Evolutionary conservation across 2,888 invertebrate genomes (phyloP).

Genomic region (Lysandra bellargus): DNA sequence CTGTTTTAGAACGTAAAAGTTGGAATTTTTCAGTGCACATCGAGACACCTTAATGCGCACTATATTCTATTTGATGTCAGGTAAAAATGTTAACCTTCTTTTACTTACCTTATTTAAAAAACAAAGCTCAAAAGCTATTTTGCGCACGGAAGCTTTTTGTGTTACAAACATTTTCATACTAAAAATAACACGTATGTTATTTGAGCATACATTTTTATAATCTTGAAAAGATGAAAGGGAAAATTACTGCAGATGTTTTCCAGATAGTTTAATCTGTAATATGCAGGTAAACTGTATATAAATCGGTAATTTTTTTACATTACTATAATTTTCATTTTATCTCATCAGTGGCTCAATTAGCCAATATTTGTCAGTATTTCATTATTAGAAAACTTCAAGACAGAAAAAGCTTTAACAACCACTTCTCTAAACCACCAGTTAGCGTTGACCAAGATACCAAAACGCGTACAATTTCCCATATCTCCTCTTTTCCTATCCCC

Average conservation of each 20-base stretch:
- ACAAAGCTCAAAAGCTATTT: neutral
- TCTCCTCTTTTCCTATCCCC: too few species aligned
- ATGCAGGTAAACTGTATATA: neutral
- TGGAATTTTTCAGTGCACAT: conserved; percentile 53
- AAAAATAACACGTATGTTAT: neutral
- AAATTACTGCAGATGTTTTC: neutral
- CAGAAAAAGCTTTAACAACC: too few species aligned
- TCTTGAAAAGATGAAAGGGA: neutral
- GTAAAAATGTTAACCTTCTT: conserved; percentile 28
- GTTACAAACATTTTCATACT: conserved; percentile 15
- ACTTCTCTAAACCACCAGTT: too few species aligned
- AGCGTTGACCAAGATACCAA: too few species aligned
- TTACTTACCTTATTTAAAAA: conserved; percentile 19
- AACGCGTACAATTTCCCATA: too few species aligned
- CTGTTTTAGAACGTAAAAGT: conserved; percentile 64
- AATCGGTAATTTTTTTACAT: neutral
- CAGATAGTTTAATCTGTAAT: neutral
- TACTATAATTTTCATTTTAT: too few species aligned
- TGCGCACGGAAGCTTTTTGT: neutral
- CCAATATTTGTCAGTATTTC: too few species aligned
- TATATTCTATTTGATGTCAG: conserved; percentile 37
- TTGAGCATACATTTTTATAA: conserved; percentile 4
- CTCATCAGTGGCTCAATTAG: too few species aligned
- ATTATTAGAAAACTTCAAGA: too few species aligned
- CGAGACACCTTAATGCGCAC: conserved; percentile 43